Percentiles rank a stretch among this genome's conserved stretches.
These are phyloP conservation scores for Sphinx pinastri DNA, from an alignment of 2,888 invertebrate genomes.

Conservation along the genomic window DNA sequence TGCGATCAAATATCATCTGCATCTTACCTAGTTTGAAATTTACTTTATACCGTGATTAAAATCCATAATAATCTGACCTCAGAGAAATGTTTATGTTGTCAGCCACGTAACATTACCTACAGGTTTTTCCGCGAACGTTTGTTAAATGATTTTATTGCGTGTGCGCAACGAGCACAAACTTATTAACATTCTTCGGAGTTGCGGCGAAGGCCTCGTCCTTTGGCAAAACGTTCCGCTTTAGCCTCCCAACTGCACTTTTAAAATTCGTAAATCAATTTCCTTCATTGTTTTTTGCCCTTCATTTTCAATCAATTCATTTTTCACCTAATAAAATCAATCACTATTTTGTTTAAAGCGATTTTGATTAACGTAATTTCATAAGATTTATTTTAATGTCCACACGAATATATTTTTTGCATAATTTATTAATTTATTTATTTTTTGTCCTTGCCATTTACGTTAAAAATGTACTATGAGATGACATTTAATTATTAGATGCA, in stretches of 20 bases:
- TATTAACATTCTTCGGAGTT: conserved; percentile 14
- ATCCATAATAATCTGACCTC: neutral
- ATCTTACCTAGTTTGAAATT: too few relatives aligned
- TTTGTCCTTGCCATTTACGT: too few relatives aligned
- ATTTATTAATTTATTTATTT: too few relatives aligned
- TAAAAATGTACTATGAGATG: too few relatives aligned
- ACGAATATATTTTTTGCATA: too few relatives aligned
- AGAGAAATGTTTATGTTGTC: conserved; percentile 2
- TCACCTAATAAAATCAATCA: too few relatives aligned
- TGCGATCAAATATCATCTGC: too few relatives aligned
- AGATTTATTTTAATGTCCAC: too few relatives aligned
- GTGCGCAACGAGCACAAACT: neutral
- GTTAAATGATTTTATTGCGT: conserved; percentile 19
- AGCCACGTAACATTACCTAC: conserved; percentile 2
- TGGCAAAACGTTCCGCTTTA: neutral
- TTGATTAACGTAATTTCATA: too few relatives aligned
- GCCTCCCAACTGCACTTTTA: neutral
- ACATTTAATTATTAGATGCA: too few relatives aligned
- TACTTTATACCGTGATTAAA: too few relatives aligned
- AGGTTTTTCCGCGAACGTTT: conserved; percentile 8
- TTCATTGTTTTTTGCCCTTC: conserved; percentile 3
- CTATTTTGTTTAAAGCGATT: neutral
- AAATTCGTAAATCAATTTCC: conserved; percentile 6
- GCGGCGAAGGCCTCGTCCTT: conserved; percentile 18
- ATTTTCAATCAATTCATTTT: neutral